Evolutionary conservation across 1,140 invertebrate species (phyloP).

Genomic region (Spodoptera litura): DNA sequence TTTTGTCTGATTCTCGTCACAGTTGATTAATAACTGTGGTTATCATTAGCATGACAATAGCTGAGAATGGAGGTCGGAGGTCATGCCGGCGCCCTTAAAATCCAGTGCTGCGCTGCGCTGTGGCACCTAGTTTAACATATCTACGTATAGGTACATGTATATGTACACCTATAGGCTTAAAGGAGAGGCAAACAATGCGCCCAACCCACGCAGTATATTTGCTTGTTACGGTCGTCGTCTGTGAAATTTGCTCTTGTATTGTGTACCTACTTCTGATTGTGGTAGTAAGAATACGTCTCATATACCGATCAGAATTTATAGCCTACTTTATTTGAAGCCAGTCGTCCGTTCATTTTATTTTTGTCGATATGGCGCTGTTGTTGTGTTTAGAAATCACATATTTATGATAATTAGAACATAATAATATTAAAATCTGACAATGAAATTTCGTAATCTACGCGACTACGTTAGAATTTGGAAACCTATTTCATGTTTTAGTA

Average conservation of each 20-base stretch:
- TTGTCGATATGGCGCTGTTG: conserved; percentile 40
- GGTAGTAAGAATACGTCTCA: conserved; percentile 50
- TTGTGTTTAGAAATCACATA: conserved; percentile 63
- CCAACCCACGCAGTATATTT: conserved; percentile 70
- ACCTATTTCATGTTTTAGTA: conserved; percentile 12
- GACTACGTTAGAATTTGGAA: not conserved
- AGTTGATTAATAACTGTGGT: conserved; percentile 42
- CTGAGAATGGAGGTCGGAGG: conserved; percentile 71
- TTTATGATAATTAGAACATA: conserved; percentile 64
- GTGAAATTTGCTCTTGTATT: conserved; percentile 65
- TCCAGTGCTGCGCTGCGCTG: conserved; percentile 56
- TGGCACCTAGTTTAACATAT: conserved; percentile 55
- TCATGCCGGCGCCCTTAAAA: conserved; percentile 74
- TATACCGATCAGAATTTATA: conserved; percentile 46
- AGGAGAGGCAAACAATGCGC: conserved; percentile 70
- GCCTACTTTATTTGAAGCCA: conserved; percentile 50
- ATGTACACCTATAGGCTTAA: conserved; percentile 10
- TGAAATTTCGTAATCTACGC: conserved; percentile 25
- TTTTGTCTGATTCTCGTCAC: conserved; percentile 36
- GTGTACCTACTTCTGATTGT: conserved; percentile 47
- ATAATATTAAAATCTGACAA: conserved; percentile 20
- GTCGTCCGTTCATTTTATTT: conserved; percentile 56
- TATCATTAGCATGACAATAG: conserved; percentile 71
- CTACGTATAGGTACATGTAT: conserved; percentile 30
- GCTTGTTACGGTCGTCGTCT: conserved; percentile 69